phyloP scores from a whole-genome alignment of 2,888 invertebrate species.

The Syrista parreyssii region DNA sequence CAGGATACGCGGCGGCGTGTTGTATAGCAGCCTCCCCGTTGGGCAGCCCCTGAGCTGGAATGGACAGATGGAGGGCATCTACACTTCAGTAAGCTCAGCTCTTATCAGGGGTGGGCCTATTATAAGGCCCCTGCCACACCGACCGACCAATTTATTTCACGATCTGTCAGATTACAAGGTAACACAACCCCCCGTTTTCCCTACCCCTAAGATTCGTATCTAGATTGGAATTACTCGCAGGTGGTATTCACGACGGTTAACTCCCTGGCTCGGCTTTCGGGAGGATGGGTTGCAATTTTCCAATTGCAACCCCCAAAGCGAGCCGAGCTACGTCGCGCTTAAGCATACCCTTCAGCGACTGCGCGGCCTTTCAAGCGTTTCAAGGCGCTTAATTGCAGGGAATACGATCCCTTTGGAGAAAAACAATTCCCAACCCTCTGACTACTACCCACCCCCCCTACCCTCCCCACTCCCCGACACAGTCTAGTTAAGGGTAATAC shows the following conservation, averaged over 20 bases:
- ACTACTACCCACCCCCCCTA: not conserved
- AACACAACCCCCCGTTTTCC: not conserved
- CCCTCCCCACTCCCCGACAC: not conserved
- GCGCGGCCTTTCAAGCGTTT: not conserved
- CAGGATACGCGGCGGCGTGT: slow-evolving; percentile 81
- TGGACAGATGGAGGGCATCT: slow-evolving; percentile 83
- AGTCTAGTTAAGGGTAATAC: not conserved
- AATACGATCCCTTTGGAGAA: not conserved
- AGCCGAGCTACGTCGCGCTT: not conserved
- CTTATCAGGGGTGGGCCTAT: slow-evolving; percentile 59
- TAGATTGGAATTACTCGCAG: not conserved
- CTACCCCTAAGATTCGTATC: not conserved
- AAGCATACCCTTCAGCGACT: not conserved
- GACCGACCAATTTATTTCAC: slow-evolving; percentile 37
- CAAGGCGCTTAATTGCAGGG: not conserved
- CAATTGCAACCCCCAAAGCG: not conserved
- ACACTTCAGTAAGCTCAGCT: slow-evolving; percentile 69
- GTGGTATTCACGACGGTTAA: not conserved
- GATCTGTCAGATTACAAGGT: slow-evolving; percentile 3
- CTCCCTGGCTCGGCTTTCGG: not conserved
- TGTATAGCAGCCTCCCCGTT: slow-evolving; percentile 86
- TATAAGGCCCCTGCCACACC: slow-evolving; percentile 56
- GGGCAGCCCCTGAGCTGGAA: slow-evolving; percentile 90
- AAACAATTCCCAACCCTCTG: not conserved
- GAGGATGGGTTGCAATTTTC: not conserved